phyloP scores from a whole-genome alignment of 2,797 vertebrate genomes.

The Ceyx erithaca region DNA sequence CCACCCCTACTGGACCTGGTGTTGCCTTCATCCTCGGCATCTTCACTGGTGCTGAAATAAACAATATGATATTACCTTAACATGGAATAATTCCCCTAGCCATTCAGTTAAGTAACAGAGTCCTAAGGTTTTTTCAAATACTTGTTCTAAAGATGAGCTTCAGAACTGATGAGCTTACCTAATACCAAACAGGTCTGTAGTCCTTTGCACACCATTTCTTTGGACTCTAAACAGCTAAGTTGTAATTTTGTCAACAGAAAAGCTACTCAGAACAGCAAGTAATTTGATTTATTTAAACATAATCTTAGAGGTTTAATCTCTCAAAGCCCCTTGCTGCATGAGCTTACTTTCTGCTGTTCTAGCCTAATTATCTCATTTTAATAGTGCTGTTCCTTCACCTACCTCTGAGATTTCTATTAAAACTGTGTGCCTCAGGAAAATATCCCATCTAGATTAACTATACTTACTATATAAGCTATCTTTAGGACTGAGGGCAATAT shows the following conservation, averaged over 20 bases:
- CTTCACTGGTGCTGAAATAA: slow-evolving; percentile 39
- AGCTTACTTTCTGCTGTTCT: neutral
- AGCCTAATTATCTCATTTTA: neutral
- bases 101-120: neutral
- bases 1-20: neutral
- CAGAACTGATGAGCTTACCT: too few relatives aligned
- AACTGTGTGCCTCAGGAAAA: neutral
- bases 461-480: neutral
- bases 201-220: neutral
- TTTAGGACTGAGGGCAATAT: neutral
- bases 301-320: neutral
- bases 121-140: neutral
- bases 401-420: neutral
- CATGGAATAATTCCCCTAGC: neutral
- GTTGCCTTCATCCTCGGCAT: neutral
- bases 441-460: neutral
- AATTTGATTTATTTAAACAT: neutral
- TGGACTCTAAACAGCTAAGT: neutral
- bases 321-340: neutral
- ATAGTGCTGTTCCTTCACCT: neutral
- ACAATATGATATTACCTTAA: neutral
- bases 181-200: neutral
- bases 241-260: neutral
- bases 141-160: neutral
- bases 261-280: neutral